Evolutionary conservation across 2,888 invertebrate species (phyloP), one percentile per base, ranked within the genome.

Genomic region (Herminia tarsipennalis): DNA sequence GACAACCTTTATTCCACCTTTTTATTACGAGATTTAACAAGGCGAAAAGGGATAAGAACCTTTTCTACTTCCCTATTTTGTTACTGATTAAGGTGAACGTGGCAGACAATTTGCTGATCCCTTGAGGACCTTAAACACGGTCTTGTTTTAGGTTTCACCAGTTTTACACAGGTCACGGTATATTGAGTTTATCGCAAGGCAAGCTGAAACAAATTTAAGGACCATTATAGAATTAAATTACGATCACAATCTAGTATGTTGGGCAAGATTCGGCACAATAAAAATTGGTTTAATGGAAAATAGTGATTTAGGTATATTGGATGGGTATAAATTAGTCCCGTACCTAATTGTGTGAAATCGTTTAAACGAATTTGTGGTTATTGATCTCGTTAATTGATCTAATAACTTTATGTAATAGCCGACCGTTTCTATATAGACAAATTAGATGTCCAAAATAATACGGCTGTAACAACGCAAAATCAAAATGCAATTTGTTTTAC

Each of bases 101-200:
- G 29, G 28, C 24, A 13, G 17, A 42, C 30, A 38, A 45, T 48
- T 42, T 45, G 30, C 32, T 3, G 36, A 14, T 32, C 43, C 33
- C 47, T 14, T 5, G 37, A 28, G 51, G 8, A 18, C 22, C 17
- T 27, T 55, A 22, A 41, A 46, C 38, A 49, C 37, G 33, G 42
- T 13, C 25, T 54, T 35, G 49, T 33, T 55, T 38, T 44, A 27
- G 30, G 35, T 44, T 57, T n/a, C n/a, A n/a, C n/a, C n/a, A n/a
- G n/a, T n/a, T 56, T 46, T 35, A 36, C 29, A 50, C 25, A 36
- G 40, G 32, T 41, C 56, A 56, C 51, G 25, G 43, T 44, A 17
- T 44, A 47, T 46, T 40, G 37, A 40, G 40, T 38, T 40, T 35
- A 42, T 46, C 35, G 37, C 18, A 22, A 25, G 17, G 8, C 9